phyloP scores from a whole-genome alignment of 2,113 vertebrate species.

The Fulica atra region DNA sequence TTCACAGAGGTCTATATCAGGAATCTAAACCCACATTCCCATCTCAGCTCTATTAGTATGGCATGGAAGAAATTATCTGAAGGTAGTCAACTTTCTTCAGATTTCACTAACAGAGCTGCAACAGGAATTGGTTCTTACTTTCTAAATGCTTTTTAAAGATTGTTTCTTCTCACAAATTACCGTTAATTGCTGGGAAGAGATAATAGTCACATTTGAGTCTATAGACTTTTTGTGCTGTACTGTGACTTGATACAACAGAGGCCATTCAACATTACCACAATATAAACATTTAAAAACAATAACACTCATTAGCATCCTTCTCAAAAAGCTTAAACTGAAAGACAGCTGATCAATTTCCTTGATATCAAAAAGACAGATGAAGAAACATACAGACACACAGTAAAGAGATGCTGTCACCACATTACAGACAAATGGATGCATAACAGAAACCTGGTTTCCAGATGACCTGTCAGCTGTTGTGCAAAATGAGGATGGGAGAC shows the following conservation, averaged over 20 bases:
- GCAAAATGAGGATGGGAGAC: slow-evolving; percentile 22
- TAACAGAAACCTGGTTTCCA: slow-evolving; percentile 45
- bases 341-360: slow-evolving; percentile 6
- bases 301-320: slow-evolving; percentile 8
- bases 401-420: slow-evolving; percentile 27
- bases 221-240: neutral
- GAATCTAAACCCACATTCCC: slow-evolving; percentile 14
- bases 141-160: neutral
- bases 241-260: neutral
- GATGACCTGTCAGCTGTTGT: slow-evolving; percentile 20
- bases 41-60: neutral
- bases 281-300: neutral
- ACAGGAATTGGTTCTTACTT: neutral
- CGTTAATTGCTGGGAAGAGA: slow-evolving; percentile 18
- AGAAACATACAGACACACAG: slow-evolving; percentile 2
- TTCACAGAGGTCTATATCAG: slow-evolving; percentile 12
- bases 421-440: slow-evolving; percentile 7
- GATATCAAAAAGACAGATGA: neutral
- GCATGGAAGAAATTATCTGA: neutral
- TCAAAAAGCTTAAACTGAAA: slow-evolving; percentile 22
- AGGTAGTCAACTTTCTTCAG: neutral
- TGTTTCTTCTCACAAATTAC: neutral
- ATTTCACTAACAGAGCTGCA: neutral
- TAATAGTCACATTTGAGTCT: neutral
- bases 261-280: neutral